Evolutionary conservation across 2,113 vertebrate species (phyloP).

Genomic region (Acinonyx jubatus): DNA sequence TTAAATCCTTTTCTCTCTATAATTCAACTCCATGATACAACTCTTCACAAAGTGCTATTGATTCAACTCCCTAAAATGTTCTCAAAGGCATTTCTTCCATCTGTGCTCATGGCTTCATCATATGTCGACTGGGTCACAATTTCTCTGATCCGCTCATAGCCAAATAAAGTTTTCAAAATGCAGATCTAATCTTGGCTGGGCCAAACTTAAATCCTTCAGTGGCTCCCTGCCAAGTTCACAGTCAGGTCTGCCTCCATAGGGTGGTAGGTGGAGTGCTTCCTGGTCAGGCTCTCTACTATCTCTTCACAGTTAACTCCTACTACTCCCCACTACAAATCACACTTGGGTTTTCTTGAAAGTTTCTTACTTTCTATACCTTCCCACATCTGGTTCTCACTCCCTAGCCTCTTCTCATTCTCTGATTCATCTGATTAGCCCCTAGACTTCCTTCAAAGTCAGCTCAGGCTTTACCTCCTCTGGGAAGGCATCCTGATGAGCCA

Average conservation of each 20-base stretch:
- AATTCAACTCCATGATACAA: neutral
- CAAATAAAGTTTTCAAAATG: constrained; percentile 9
- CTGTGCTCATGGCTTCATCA: neutral
- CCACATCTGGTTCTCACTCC: neutral
- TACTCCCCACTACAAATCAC: neutral
- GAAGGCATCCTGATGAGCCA: neutral
- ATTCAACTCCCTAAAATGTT: neutral
- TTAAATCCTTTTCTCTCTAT: neutral
- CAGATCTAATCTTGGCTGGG: neutral
- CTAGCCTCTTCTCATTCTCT: neutral
- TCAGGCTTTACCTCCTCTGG: neutral
- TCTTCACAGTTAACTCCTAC: neutral
- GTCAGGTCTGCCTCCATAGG: neutral
- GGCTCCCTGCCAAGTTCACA: neutral
- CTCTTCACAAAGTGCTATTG: neutral
- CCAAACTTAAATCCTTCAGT: neutral
- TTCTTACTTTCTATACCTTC: neutral
- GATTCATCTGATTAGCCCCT: neutral
- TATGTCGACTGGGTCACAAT: neutral
- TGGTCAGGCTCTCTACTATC: neutral
- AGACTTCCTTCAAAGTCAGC: neutral
- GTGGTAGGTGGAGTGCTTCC: no score
- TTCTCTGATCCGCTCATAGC: neutral
- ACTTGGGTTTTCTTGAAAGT: neutral
- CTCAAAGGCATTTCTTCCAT: neutral